These are phyloP conservation scores for Macrosoma leucophasiata DNA, from an alignment of 2,888 invertebrate species.

Conservation along the genomic window DNA sequence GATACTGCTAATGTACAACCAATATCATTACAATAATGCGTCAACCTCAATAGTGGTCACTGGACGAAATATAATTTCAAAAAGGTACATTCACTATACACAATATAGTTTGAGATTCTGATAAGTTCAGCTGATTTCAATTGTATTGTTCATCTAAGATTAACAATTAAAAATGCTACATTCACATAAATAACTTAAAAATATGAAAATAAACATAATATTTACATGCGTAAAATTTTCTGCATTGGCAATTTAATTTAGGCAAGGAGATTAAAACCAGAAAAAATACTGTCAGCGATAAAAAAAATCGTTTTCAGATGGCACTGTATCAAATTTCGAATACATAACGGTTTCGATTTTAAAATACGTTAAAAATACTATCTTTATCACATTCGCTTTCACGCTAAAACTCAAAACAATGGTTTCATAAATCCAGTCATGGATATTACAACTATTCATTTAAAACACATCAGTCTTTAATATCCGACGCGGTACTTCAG, in stretches of 20 bases:
- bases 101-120: slow-evolving; percentile 68
- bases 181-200: slow-evolving; percentile 73
- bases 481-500: slow-evolving; percentile 44
- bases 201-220: slow-evolving; percentile 47
- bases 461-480: slow-evolving; percentile 67
- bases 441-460: slow-evolving; percentile 54
- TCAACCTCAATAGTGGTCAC: slow-evolving; percentile 55
- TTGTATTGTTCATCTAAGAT: slow-evolving; percentile 41
- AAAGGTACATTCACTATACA: slow-evolving; percentile 59
- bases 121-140: slow-evolving; percentile 70
- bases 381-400: slow-evolving; percentile 63
- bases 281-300: slow-evolving; percentile 52
- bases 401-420: slow-evolving; percentile 53
- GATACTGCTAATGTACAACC: slow-evolving; percentile 68
- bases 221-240: slow-evolving; percentile 62
- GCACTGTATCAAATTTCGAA: slow-evolving; percentile 51
- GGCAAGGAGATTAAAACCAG: slow-evolving; percentile 38
- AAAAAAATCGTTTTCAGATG: slow-evolving; percentile 58
- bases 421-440: slow-evolving; percentile 52
- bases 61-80: slow-evolving; percentile 68
- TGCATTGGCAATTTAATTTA: slow-evolving; percentile 44
- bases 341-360: slow-evolving; percentile 37
- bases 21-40: slow-evolving; percentile 52
- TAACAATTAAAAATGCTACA: slow-evolving; percentile 45
- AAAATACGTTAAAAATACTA: slow-evolving; percentile 59